Evolutionary conservation across 2,113 vertebrate genomes (phyloP), one percentile per base, ranked within the genome.

Genomic region (Taurulus bubalis): DNA sequence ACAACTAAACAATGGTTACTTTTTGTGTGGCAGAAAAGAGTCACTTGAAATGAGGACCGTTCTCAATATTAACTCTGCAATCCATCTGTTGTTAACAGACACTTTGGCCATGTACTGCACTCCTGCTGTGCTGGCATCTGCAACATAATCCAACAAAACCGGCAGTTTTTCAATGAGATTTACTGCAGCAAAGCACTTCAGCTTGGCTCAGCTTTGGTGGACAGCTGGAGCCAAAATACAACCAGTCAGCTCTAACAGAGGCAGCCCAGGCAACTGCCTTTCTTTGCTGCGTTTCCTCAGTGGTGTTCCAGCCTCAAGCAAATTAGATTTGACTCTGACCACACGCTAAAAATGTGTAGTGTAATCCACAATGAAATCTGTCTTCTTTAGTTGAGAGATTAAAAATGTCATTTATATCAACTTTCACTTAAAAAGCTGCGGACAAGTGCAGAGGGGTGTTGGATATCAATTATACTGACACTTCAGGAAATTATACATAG

Each of bases 401-500:
- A 22, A 18, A 2, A 16, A 53, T 82, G 83, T 68, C 9, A 38
- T 71, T 83, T 62, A 65, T 67, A 67, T 59, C 45, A 58, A 77
- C 60, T 66, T 73, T 63, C 22, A 30, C 7, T 45, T 28, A 66
- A 56, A 38, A 30, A 80, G 67, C 34, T 28, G 59, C 66, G 55
- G 68, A 69, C 67, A 66, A 84, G 81, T 71, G 47, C 60, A 56
- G 53, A 32, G 26, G 22, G 47, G 22, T 75, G 62, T 79, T 71
- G 77, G 84, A 91, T 84, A 75, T 86, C 60, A 90, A 55, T 73
- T 69, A 75, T 71, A 55, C 56, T 85, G 92, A 92, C 87, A 92
- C 76, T 56, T 80, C 82, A 89, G 90, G 91, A 94, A 92, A 93
- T 92, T 58, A 83, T 85, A 77, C 12, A 36, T 63, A 89, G 78